Evolutionary conservation across 2,888 invertebrate genomes (phyloP).

Genomic region (Diploptera punctata): DNA sequence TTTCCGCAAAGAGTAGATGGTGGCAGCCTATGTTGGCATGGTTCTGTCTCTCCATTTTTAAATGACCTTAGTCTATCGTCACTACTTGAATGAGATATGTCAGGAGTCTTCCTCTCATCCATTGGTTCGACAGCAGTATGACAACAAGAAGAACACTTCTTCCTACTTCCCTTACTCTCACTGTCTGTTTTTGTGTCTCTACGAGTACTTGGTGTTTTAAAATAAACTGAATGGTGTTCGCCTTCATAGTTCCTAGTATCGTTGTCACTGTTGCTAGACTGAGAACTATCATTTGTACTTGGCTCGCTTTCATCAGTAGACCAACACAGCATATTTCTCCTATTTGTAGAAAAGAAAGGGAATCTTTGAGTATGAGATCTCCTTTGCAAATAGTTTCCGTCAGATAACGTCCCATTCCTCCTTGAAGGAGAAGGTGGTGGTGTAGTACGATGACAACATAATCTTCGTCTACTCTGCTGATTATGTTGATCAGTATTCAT

Average conservation of each 20-base stretch:
- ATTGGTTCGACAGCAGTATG: background rate
- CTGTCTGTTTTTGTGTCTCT: background rate
- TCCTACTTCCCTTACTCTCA: background rate
- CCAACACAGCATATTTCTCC: background rate
- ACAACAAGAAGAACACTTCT: background rate
- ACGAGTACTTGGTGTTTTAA: constrained; percentile 8
- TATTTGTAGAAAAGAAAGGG: no score
- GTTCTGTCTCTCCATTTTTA: background rate
- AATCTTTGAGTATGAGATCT: no score
- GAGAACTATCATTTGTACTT: no score
- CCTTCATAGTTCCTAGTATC: background rate
- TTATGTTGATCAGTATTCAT: background rate
- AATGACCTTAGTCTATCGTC: background rate
- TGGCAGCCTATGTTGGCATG: background rate
- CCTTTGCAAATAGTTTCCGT: background rate
- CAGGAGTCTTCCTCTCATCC: background rate
- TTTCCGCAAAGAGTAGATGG: background rate
- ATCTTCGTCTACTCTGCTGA: background rate
- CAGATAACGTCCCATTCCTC: background rate
- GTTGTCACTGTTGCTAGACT: background rate
- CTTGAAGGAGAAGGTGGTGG: background rate
- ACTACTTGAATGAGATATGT: background rate
- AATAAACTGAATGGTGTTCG: background rate
- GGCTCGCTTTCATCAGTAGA: background rate
- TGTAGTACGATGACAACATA: background rate